A percentile compares a stretch with the other conserved stretches of the same genome.
These are phyloP conservation scores for Andrena bucephala DNA, from an alignment of 2,888 invertebrate genomes.

Conservation along the genomic window DNA sequence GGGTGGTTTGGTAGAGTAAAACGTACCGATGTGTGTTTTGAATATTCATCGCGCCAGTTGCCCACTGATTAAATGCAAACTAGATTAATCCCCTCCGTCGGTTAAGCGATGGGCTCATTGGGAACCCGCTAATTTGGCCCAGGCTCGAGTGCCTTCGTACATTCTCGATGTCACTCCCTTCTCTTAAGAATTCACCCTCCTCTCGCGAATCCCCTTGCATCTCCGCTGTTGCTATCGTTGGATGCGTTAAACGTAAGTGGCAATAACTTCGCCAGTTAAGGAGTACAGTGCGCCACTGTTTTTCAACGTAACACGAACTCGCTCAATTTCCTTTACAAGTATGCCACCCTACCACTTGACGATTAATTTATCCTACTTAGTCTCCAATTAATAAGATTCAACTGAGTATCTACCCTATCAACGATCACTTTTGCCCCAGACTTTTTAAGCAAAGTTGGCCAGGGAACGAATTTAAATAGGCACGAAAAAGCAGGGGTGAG, in stretches of 20 bases:
- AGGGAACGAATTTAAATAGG: neutral
- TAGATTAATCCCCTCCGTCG: slow-evolving; percentile 52
- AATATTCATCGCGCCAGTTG: slow-evolving; percentile 61
- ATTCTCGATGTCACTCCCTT: neutral
- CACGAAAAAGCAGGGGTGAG: neutral
- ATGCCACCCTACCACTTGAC: no score
- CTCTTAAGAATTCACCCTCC: neutral
- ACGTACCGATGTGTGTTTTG: slow-evolving; percentile 37
- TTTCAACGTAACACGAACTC: no score
- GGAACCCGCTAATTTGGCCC: slow-evolving; percentile 56
- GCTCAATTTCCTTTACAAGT: no score
- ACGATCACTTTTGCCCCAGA: neutral
- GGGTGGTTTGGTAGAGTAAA: slow-evolving; percentile 29
- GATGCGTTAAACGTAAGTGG: no score
- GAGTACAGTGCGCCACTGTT: no score
- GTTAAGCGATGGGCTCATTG: slow-evolving; percentile 31
- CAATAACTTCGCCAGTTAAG: no score
- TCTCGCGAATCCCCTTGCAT: neutral
- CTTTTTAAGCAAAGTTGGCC: neutral
- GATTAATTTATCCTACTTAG: no score
- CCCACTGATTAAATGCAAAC: slow-evolving; percentile 66
- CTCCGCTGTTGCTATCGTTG: no score
- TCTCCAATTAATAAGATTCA: no score
- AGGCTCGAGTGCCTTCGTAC: neutral
- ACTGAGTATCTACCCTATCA: no score